Base-by-base conservation (phyloP, 2,797 vertebrate genomes). In the Geotrypetes seraphini region DNA sequence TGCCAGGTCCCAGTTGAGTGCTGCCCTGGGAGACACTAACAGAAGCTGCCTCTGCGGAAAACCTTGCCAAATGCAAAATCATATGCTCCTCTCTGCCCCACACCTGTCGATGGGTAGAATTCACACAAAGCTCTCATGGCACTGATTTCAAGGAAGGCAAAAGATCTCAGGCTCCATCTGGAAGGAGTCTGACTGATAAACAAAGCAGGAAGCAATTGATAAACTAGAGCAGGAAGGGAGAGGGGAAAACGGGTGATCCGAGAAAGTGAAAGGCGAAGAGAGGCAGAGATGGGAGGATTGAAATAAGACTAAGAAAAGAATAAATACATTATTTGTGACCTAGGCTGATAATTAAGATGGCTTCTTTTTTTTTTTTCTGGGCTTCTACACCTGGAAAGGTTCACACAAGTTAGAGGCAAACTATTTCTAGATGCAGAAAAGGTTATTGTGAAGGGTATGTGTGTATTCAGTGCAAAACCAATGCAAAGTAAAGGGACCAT, bases 1-100 rank as follows among this genome's bases (percentile, higher is more conserved):
- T 63, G 76, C 78, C 61, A 68, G 67, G 71, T 86, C 87, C 85
- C 89, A 81, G 83, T 81, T 76, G 87, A 85, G 81, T 39, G 19
- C 39, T 59, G 58, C 78, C 71, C 76, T 65, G 60, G 64, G 79
- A 86, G 76, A 74, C 50, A 38, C 56, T 39, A 38, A 57, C 74
- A 70, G 79, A 48, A 50, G 63, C 63, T 44, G 75, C 82, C 73
- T 83, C 79, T 31, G 55, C 52, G 60, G 71, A 79, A 70, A 53
- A 49, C 54, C 43, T 47, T 73, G 67, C 79, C 76, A 78, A 79
- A 73, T 67, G 38, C 70, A 49, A 39, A 39, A 72, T 80, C 84
- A 84, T 82, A 83, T 79, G 82, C 72, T 81, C 72, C 43, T 58
- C 79, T 81, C 77, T 50, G 79, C 80, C 81, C 76, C 53, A 60